Evolutionary conservation across 2,113 vertebrate genomes (phyloP).

Genomic region (Felis chaus): DNA sequence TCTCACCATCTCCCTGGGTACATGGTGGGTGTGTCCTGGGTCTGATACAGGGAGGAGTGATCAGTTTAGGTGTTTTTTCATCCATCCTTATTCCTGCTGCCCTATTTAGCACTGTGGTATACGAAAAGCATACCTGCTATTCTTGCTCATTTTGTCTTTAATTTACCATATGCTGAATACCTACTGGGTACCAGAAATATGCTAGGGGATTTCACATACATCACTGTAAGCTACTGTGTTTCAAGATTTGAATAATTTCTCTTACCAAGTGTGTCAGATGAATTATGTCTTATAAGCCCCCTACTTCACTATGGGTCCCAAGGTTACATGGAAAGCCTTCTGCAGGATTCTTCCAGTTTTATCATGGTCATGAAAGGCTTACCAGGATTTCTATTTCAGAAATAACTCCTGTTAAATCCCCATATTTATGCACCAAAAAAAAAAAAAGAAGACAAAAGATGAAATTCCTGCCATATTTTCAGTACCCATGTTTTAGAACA

Average conservation of each 20-base stretch:
- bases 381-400: background rate
- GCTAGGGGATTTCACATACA: background rate
- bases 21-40: accelerated
- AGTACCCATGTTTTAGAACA: background rate
- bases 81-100: background rate
- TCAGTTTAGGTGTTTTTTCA: background rate
- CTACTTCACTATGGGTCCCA: background rate
- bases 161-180: background rate
- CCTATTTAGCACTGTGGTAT: background rate
- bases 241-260: background rate
- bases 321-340: background rate
- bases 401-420: background rate
- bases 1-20: background rate
- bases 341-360: background rate
- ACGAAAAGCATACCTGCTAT: background rate
- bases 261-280: background rate
- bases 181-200: background rate
- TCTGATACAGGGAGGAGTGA: background rate
- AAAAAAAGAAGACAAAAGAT: background rate
- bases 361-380: background rate
- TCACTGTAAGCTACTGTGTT: background rate
- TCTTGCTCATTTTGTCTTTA: background rate
- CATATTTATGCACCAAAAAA: background rate
- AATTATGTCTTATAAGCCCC: background rate
- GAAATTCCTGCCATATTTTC: background rate